These are phyloP conservation scores for Zaprionus davidi DNA, from an alignment of 1,140 invertebrate genomes.

Conservation along the genomic window DNA sequence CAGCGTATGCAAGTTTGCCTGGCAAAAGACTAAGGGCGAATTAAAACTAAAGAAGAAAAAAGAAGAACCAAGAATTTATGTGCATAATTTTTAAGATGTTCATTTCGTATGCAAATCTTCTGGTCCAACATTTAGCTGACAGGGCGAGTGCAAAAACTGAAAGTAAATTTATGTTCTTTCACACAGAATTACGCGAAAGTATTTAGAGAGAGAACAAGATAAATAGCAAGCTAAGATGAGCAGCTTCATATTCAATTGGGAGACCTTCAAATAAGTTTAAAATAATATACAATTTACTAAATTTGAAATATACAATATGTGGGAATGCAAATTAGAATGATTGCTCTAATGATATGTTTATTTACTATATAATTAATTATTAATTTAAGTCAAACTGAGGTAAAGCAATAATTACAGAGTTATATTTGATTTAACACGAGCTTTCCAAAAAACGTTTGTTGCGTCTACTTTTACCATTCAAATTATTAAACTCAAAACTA, in stretches of 20 bases:
- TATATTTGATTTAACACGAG: no score
- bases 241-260: no score
- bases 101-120: slow-evolving; percentile 77
- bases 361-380: no score
- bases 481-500: no score
- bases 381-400: no score
- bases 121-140: slow-evolving; percentile 41
- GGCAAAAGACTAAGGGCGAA: slow-evolving; percentile 60
- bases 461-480: no score
- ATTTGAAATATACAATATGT: no score
- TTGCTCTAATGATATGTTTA: no score
- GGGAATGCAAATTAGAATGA: no score
- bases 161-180: slow-evolving; percentile 3
- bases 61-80: slow-evolving; percentile 60
- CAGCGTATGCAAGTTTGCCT: slow-evolving; percentile 15
- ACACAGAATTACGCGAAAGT: neutral
- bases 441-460: no score
- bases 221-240: neutral
- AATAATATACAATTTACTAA: neutral
- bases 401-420: no score
- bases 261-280: neutral
- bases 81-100: slow-evolving; percentile 75
- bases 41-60: slow-evolving; percentile 61
- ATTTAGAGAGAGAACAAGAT: neutral
- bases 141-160: slow-evolving; percentile 1